phyloP scores from a whole-genome alignment of 1,140 invertebrate species.

The Cataglyphis hispanica region DNA sequence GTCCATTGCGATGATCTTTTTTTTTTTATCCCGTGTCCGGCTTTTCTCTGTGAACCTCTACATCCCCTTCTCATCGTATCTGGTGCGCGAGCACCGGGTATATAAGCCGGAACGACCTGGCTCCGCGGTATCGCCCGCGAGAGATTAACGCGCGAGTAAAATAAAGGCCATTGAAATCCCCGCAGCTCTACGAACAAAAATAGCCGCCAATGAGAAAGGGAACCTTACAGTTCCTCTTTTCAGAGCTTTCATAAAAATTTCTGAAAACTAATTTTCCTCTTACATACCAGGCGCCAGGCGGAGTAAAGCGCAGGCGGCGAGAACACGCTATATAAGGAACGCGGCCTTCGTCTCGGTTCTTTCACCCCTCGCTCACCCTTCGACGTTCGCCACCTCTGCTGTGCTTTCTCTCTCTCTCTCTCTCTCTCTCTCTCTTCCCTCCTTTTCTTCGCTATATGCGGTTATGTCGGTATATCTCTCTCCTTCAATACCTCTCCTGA shows the following conservation, averaged over 20 bases:
- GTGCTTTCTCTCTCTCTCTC: constrained; percentile 22
- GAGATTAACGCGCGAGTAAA: constrained; percentile 83
- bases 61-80: constrained; percentile 28
- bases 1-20: constrained; percentile 43
- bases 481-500: constrained; percentile 45
- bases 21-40: constrained; percentile 22
- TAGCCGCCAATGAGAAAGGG: constrained; percentile 85
- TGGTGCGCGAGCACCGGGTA: constrained; percentile 54
- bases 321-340: constrained; percentile 65
- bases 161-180: constrained; percentile 85
- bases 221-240: constrained; percentile 84
- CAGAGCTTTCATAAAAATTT: constrained; percentile 85
- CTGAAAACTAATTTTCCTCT: constrained; percentile 86
- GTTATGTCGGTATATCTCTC: constrained; percentile 27
- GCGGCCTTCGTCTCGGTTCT: constrained; percentile 66
- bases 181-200: constrained; percentile 81
- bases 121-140: constrained; percentile 60
- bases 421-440: constrained; percentile 16
- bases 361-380: constrained; percentile 65
- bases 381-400: constrained; percentile 35
- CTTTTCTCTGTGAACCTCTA: background rate
- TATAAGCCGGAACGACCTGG: constrained; percentile 60
- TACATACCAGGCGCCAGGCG: constrained; percentile 72
- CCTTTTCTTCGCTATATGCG: background rate
- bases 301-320: constrained; percentile 59